Evolutionary conservation across 2,797 vertebrate species (phyloP), one percentile per base, ranked within the genome.

Genomic region (Diplodus sargus): DNA sequence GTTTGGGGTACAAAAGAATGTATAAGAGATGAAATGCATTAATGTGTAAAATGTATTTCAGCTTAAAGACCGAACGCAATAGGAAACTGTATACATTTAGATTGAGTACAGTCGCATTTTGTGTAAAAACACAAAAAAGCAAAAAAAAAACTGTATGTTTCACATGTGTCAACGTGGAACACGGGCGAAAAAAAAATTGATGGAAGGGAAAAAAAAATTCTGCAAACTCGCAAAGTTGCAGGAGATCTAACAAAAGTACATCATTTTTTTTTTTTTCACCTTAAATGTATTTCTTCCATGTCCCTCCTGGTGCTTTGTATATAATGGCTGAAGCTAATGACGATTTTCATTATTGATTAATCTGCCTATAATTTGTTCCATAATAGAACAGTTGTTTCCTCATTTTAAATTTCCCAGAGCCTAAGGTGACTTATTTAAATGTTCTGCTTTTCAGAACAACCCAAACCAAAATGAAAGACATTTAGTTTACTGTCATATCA

Each of bases 21-120:
- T 22, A 59, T 49, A 71, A 74, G 54, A 58, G 70, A 71, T 53
- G 43, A 68, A 59, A 82, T 49, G 56, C 53, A 76, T 5, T 20
- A 17, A 11, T 84, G 74, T 65, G 42, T 14, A 1, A 17, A 16
- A 2, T 64, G 18, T 17, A 48, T n/a, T 30, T 5, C 59, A 68
- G 13, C 28, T 16, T 53, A 4, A 54, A 53, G 16, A 16, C 1
- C 5, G 61, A 3, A 69, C 53, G 5, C 0, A 0, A 45, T 1
- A 15, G 23, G 23, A 57, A 11, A 68, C 30, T 56, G 12, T 12
- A 39, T 5, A 72, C 15, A 39, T 23, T 59, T 1, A 22, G 10
- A 51, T 34, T 65, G 30, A 34, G 30, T 34, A 34, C n/a, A 61
- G 43, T n/a, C 25, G 7, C 45, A 63, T 18, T 70, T 51, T 28